Conservation (phyloP, 2,888 invertebrate genomes). For the Drosophila merina region DNA sequence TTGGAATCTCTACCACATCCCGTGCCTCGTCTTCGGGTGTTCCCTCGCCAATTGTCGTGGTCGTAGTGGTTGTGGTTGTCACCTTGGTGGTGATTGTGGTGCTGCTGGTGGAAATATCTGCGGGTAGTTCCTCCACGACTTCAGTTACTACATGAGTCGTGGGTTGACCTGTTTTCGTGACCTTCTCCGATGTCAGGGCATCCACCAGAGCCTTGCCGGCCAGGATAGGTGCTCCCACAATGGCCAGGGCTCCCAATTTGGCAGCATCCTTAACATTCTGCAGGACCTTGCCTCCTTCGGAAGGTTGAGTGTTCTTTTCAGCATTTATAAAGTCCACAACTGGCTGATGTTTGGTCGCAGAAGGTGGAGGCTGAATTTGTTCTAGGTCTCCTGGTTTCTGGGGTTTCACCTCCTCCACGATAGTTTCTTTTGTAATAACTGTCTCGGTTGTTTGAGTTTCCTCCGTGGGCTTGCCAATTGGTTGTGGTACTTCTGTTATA, state of each 20-base stretch:
- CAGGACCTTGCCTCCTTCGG: conserved; percentile 52
- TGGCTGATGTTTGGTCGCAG: conserved; percentile 51
- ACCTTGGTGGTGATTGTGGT: conserved; percentile 52
- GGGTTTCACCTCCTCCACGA: conserved; percentile 26
- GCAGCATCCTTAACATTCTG: conserved; percentile 87
- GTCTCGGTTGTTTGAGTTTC: conserved; percentile 32
- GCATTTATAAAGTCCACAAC: conserved; percentile 69
- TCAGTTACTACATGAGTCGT: conserved; percentile 35
- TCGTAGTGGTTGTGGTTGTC: conserved; percentile 56
- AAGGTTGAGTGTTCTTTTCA: conserved; percentile 48
- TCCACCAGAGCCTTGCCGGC: conserved; percentile 94
- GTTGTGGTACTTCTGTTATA: not conserved
- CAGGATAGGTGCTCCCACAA: conserved; percentile 94
- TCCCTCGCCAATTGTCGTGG: conserved; percentile 33
- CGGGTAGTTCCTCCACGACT: conserved; percentile 14
- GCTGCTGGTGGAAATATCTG: conserved; percentile 34
- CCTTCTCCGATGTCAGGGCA: conserved; percentile 87
- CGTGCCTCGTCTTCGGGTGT: conserved; percentile 62
- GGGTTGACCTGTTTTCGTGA: conserved; percentile 53
- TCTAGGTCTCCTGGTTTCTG: conserved; percentile 44
- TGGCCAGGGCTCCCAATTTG: conserved; percentile 92
- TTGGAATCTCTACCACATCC: conserved; percentile 52
- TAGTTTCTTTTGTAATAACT: conserved; percentile 34
- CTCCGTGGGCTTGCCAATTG: not conserved
- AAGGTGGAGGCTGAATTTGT: conserved; percentile 19